Base-by-base conservation (phyloP, 2,888 invertebrate genomes). In the Melipona bicolor region DNA sequence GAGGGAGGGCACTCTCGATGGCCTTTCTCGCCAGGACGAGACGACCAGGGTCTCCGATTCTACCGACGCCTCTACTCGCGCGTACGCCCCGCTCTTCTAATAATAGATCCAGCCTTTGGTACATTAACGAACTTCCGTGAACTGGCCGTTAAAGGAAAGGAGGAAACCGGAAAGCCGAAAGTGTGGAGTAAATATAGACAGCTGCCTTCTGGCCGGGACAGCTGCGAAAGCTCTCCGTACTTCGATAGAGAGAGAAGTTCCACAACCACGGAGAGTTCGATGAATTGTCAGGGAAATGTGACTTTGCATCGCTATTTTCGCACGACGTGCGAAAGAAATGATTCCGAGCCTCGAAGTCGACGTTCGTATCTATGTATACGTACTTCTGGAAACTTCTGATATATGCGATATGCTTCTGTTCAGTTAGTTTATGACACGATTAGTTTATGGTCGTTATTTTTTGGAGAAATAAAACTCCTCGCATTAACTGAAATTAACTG, bases 121-220 rank as follows among this genome's bases (percentile, higher is more conserved):
- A 77, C 91, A 81, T 86, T 88, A 89, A 86, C 87, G 83, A 85
- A 90, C 90, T 90, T 88, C 89, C 90, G 88, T 86, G 89, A 87
- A 83, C 81, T 79, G 79, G 79, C 86, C 85, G 83, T 84, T 88
- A 88, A 87, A 84, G 85, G 84, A 86, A 85, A 78, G 79, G 86
- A 74, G 84, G 85, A 87, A 91, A 88, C 90, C 90, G 91, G 91
- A 90, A 90, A 89, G 84, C 77, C 85, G 82, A 84, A 80, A 85
- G 86, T 77, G 79, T 69, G 77, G 80, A 74, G 87, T 91, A 91
- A 91, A 90, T 88, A 90, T 90, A 87, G 88, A 83, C 81, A 77
- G 67, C 75, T 77, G 90, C 85, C 82, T 88, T 87, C 88, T 88
- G 88, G 80, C 71, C 69, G 70, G 65, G 79, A 69, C 91, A 89